Evolutionary conservation across 2,113 vertebrate species (phyloP).

Genomic region (Proterorhinus semilunaris): DNA sequence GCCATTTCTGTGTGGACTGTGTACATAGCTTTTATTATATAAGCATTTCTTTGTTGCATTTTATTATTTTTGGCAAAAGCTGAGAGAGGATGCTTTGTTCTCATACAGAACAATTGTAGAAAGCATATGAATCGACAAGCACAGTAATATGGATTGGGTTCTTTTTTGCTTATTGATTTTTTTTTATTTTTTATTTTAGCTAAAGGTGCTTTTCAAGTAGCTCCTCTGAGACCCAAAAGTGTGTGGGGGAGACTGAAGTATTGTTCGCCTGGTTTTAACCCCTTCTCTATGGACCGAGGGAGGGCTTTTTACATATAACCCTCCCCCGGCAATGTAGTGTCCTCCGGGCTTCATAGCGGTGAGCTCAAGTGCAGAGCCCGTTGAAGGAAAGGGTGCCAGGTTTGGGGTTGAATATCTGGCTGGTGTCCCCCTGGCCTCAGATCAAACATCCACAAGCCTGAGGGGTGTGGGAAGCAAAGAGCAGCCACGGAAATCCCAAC

Average conservation of each 20-base stretch:
- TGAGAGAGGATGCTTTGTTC: neutral
- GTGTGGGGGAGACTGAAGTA: slow-evolving; percentile 42
- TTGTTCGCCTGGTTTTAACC: slow-evolving; percentile 50
- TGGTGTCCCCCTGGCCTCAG: slow-evolving; percentile 59
- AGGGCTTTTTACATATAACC: slow-evolving; percentile 52
- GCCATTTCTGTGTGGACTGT: neutral
- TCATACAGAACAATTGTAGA: slow-evolving; percentile 20
- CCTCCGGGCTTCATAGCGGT: slow-evolving; percentile 68
- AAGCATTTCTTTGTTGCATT: neutral
- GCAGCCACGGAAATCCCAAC: slow-evolving; percentile 50
- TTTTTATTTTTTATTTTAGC: slow-evolving; percentile 36
- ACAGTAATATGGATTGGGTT: slow-evolving; percentile 44
- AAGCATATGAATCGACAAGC: slow-evolving; percentile 32
- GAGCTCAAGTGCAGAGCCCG: slow-evolving; percentile 56
- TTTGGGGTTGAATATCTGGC: slow-evolving; percentile 59
- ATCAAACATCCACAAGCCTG: slow-evolving; percentile 61
- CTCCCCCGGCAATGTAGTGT: slow-evolving; percentile 49
- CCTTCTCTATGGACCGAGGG: slow-evolving; percentile 48
- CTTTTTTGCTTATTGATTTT: slow-evolving; percentile 14
- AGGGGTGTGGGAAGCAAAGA: neutral
- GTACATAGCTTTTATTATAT: neutral
- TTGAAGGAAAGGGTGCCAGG: slow-evolving; percentile 55
- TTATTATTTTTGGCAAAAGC: neutral
- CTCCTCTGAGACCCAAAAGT: slow-evolving; percentile 32
- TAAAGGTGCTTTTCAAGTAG: slow-evolving; percentile 50